Evolutionary conservation across 2,888 invertebrate genomes (phyloP), one percentile per base, ranked within the genome.

Genomic region (Tineola bisselliella): DNA sequence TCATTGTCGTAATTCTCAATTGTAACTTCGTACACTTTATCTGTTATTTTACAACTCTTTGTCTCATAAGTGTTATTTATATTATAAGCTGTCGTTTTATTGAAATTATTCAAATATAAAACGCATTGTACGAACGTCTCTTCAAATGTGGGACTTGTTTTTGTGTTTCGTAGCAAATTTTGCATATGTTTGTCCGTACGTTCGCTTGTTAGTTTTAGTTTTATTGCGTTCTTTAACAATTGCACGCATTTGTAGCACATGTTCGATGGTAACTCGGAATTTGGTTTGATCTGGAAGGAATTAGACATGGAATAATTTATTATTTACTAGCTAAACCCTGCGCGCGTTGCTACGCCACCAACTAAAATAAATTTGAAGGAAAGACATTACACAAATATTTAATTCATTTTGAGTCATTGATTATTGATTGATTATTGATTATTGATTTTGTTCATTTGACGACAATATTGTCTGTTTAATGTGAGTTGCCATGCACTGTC

Each of bases 181-280:
- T 68, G 66, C 1, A 82, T 64, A 15, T 67, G 65, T 63, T 69
- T 69, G 17, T 81, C 70, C 56, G 74, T 79, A 0, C 70, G 69
- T 71, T 84, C 79, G 62, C 83, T 81, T 54, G 67, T 76, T 18
- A 77, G 66, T 65, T 82, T 82, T 59, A 86, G 84, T 57, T 65
- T 64, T 54, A 81, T 75, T n/a, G 77, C 70, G 65, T 80, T 74
- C 68, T 77, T 78, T 56, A 86, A 65, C 61, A 75, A 66, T 63
- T 66, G 65, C 54, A 77, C 67, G 66, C 86, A 86, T 59, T 73
- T 74, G 52, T 66, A 66, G 63, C 86, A 86, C 73, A 84, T 77
- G 62, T 65, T 68, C 54, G 62, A 65, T 0, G 86, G 86, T 52
- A 81, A 70, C 66, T 69, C 67, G 60, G 79, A 76, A 44, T 74